phyloP scores from a whole-genome alignment of 2,113 vertebrate species.

The Catharus fuscescens region DNA sequence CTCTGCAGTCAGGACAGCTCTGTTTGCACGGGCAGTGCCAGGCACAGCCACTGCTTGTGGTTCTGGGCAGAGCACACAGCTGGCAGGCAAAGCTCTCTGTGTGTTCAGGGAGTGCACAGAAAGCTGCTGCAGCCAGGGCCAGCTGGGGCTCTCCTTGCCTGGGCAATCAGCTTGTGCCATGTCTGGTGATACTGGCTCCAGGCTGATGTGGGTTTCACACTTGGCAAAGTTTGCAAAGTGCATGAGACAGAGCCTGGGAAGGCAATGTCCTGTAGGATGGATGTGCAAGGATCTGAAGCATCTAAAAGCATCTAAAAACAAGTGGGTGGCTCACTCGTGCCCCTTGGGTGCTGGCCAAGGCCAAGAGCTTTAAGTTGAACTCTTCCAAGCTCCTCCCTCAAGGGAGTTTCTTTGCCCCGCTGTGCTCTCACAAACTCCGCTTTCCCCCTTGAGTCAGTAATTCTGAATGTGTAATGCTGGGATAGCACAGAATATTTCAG shows the following conservation, averaged over 20 bases:
- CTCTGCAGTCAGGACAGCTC: not conserved
- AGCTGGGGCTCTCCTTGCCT: not conserved
- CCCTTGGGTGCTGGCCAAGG: not conserved
- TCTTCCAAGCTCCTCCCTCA: not conserved
- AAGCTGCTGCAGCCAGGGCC: not conserved
- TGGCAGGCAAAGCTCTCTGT: not conserved
- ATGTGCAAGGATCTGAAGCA: not conserved
- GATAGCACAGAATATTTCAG: not conserved
- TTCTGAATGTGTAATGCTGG: not conserved
- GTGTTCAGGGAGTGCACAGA: not conserved
- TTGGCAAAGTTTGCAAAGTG: not conserved
- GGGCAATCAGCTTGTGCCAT: fast-evolving
- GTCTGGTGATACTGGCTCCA: fast-evolving
- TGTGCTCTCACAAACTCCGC: not conserved
- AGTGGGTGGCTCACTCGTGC: not conserved
- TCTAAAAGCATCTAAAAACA: not conserved
- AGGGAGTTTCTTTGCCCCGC: not conserved
- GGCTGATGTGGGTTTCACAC: not conserved
- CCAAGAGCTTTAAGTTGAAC: not conserved
- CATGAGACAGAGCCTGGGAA: not conserved
- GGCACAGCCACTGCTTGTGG: not conserved
- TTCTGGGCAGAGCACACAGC: not conserved
- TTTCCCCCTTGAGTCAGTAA: not conserved
- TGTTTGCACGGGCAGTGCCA: not conserved
- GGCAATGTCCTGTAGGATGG: not conserved